phyloP scores from a whole-genome alignment of 2,888 invertebrate genomes.

The Eupithecia subumbrata region DNA sequence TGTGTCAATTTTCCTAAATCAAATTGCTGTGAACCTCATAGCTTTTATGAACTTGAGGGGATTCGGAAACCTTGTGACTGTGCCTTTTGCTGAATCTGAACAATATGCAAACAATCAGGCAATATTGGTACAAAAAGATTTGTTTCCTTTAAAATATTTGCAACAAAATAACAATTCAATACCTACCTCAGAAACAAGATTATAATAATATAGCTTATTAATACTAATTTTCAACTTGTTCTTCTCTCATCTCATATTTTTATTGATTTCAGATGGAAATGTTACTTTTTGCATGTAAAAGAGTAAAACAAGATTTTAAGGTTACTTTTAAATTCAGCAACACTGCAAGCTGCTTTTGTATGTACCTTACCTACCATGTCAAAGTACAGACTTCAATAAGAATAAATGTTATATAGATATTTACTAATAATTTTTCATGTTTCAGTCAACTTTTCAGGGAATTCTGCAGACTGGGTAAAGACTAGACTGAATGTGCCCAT shows the following conservation, averaged over 20 bases:
- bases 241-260: neutral
- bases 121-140: constrained; percentile 55
- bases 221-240: neutral
- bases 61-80: constrained; percentile 64
- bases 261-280: constrained; percentile 63
- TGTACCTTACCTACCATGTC: constrained; percentile 43
- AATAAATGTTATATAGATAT: neutral
- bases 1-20: constrained; percentile 61
- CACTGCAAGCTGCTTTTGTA: constrained; percentile 63
- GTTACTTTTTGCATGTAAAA: constrained; percentile 56
- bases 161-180: neutral
- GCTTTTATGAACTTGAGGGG: constrained; percentile 69
- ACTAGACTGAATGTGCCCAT: constrained; percentile 68
- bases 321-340: constrained; percentile 60
- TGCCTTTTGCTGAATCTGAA: constrained; percentile 61
- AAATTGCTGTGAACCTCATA: constrained; percentile 60
- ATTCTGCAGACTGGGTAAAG: constrained; percentile 76
- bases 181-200: neutral
- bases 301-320: constrained; percentile 50
- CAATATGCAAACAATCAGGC: constrained; percentile 60
- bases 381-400: neutral
- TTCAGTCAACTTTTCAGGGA: constrained; percentile 54
- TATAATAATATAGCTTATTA: too few species aligned
- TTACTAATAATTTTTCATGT: neutral
- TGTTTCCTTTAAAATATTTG: neutral